Evolutionary conservation across 1,140 invertebrate genomes (phyloP).

Genomic region (Drosophila yakuba): DNA sequence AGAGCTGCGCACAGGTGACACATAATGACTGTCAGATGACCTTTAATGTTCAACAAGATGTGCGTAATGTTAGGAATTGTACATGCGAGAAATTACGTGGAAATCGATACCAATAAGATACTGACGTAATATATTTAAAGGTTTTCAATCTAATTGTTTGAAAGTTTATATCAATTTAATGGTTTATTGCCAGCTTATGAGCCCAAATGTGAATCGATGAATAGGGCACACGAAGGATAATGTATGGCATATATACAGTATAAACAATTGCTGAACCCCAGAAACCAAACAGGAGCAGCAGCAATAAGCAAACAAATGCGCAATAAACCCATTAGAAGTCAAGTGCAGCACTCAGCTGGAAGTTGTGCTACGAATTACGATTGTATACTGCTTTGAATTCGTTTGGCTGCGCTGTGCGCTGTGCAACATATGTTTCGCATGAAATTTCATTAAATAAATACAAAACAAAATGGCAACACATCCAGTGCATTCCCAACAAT

Average conservation of each 20-base stretch:
- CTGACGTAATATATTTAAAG: too few species aligned
- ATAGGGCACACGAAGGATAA: too few species aligned
- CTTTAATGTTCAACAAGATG: constrained; percentile 11
- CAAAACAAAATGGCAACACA: constrained; percentile 52
- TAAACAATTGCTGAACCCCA: constrained; percentile 10
- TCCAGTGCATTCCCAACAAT: constrained; percentile 30
- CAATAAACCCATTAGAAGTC: constrained; percentile 67
- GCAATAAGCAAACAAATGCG: constrained; percentile 34
- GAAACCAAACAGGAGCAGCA: constrained; percentile 23
- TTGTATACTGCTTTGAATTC: constrained; percentile 3
- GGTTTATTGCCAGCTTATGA: too few species aligned
- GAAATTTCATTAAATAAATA: constrained; percentile 78
- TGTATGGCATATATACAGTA: neutral
- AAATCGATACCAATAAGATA: too few species aligned
- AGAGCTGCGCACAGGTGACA: constrained; percentile 34
- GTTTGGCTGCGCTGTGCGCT: neutral
- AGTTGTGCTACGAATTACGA: constrained; percentile 36
- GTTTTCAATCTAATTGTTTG: too few species aligned
- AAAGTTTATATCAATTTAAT: too few species aligned
- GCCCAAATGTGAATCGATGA: too few species aligned
- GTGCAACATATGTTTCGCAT: constrained; percentile 67
- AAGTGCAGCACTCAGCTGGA: constrained; percentile 42
- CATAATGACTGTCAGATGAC: constrained; percentile 33
- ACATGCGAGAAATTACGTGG: neutral
- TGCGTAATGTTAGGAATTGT: constrained; percentile 20